These are phyloP conservation scores for Hyles euphorbiae DNA, from an alignment of 1,140 invertebrate species.

Conservation along the genomic window DNA sequence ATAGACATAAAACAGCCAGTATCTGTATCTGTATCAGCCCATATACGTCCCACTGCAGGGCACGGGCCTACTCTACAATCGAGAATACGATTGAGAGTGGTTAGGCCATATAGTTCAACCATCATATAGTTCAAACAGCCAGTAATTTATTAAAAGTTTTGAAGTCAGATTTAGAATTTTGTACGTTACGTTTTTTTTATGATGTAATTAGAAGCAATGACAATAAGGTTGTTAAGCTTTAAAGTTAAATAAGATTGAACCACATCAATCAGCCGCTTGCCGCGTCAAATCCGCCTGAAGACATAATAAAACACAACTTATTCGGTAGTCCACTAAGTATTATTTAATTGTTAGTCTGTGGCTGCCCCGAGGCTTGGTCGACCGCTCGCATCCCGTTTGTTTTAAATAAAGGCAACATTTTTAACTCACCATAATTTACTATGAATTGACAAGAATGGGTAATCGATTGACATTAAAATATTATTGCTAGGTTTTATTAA, in stretches of 20 bases:
- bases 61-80: too few relatives aligned
- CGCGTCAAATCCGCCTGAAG: conserved; percentile 62
- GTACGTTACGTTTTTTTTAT: background rate
- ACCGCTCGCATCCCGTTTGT: conserved; percentile 35
- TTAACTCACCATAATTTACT: conserved; percentile 24
- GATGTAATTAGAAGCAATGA: conserved; percentile 3
- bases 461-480: background rate
- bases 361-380: conserved; percentile 33
- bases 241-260: conserved; percentile 12
- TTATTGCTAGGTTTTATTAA: background rate
- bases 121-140: too few relatives aligned
- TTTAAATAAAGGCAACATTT: conserved; percentile 20
- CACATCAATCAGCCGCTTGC: conserved; percentile 53
- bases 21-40: too few relatives aligned
- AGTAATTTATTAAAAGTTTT: too few relatives aligned
- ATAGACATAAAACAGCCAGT: too few relatives aligned
- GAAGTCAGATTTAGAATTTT: too few relatives aligned
- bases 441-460: conserved; percentile 8
- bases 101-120: too few relatives aligned
- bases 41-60: too few relatives aligned
- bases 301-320: conserved; percentile 60
- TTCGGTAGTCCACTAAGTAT: conserved; percentile 68
- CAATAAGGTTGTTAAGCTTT: conserved; percentile 2
- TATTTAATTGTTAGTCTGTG: conserved; percentile 71
- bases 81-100: too few relatives aligned